phyloP scores from a whole-genome alignment of 2,113 vertebrate genomes.

The Plecturocebus donacophilus region DNA sequence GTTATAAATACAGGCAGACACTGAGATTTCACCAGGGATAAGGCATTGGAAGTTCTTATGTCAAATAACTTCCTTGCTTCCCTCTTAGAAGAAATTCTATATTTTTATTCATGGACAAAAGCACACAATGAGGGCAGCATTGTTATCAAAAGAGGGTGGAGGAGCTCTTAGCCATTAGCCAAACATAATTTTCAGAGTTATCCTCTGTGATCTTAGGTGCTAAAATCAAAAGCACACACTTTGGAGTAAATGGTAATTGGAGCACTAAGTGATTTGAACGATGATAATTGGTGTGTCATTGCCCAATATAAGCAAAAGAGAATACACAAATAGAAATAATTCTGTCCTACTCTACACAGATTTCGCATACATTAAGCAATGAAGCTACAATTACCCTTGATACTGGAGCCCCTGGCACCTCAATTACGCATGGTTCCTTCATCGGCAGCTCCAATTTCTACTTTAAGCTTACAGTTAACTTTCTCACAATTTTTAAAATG shows the following conservation, averaged over 20 bases:
- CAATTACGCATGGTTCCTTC: conserved; percentile 34
- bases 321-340: conserved; percentile 59
- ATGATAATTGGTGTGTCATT: conserved; percentile 68
- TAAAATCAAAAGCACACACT: conserved; percentile 71
- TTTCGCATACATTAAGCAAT: conserved; percentile 56
- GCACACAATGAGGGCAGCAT: neutral
- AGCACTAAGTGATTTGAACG: conserved; percentile 65
- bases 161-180: conserved; percentile 35
- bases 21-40: conserved; percentile 43
- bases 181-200: conserved; percentile 53
- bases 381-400: conserved; percentile 47
- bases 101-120: conserved; percentile 59
- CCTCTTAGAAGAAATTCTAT: conserved; percentile 37
- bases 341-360: conserved; percentile 17
- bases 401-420: neutral
- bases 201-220: conserved; percentile 49
- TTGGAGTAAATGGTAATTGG: conserved; percentile 56
- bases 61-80: conserved; percentile 41
- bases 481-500: conserved; percentile 14
- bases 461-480: conserved; percentile 32
- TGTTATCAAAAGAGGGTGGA: neutral
- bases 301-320: conserved; percentile 56
- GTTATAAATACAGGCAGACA: neutral
- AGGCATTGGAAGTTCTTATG: conserved; percentile 19
- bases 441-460: neutral